Percentiles rank a stretch among this genome's conserved stretches.
Evolutionary conservation across 2,888 invertebrate genomes (phyloP).

Genomic region (Trachelus tabidus): DNA sequence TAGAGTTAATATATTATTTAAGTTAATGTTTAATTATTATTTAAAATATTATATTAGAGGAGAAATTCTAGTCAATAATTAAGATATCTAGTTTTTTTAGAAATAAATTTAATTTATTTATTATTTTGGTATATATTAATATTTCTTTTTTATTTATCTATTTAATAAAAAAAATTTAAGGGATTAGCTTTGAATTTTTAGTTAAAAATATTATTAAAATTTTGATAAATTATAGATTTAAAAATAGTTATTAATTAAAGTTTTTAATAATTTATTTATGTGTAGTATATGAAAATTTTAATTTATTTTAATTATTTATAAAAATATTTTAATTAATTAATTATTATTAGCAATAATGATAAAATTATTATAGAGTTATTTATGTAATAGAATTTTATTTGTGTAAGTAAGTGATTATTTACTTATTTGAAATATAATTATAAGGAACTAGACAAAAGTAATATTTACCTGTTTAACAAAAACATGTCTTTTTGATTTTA

Average conservation of each 20-base stretch:
- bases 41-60: slow-evolving; percentile 72
- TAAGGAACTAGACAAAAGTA: slow-evolving; percentile 75
- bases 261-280: slow-evolving; percentile 52
- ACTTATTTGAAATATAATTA: slow-evolving; percentile 53
- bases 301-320: slow-evolving; percentile 60
- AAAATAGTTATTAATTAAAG: slow-evolving; percentile 60
- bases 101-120: slow-evolving; percentile 70
- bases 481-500: slow-evolving; percentile 76
- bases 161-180: slow-evolving; percentile 71
- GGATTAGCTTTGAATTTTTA: slow-evolving; percentile 72
- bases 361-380: slow-evolving; percentile 47
- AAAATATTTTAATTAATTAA: slow-evolving; percentile 63
- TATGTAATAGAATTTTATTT: too few relatives aligned
- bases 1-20: slow-evolving; percentile 72
- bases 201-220: slow-evolving; percentile 65
- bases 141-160: too few relatives aligned
- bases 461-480: slow-evolving; percentile 81
- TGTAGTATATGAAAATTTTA: too few relatives aligned
- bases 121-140: too few relatives aligned
- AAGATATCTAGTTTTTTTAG: slow-evolving; percentile 77
- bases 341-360: slow-evolving; percentile 63
- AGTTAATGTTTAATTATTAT: slow-evolving; percentile 74
- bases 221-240: slow-evolving; percentile 69
- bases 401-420: too few relatives aligned
- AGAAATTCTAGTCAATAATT: slow-evolving; percentile 76